Evolutionary conservation across 2,888 invertebrate species (phyloP).

Genomic region (Zhuqinia jingwanae): DNA sequence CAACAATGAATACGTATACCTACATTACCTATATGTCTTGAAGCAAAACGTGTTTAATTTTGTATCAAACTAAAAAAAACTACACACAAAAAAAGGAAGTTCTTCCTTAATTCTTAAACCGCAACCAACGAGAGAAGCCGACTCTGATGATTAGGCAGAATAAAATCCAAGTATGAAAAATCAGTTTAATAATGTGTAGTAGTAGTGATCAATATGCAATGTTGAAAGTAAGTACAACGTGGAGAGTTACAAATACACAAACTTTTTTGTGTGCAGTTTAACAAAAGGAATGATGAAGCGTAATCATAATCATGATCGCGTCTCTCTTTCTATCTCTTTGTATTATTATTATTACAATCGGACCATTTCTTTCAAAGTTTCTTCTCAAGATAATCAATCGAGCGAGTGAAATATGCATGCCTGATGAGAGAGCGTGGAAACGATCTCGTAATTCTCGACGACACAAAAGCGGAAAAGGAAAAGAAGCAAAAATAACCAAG

Average conservation of each 20-base stretch:
- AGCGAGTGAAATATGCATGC: slow-evolving; percentile 71
- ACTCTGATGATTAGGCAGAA: slow-evolving; percentile 51
- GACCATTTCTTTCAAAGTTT: not conserved
- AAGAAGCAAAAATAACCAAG: slow-evolving; percentile 33
- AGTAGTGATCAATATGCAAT: slow-evolving; percentile 47
- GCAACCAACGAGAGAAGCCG: slow-evolving; percentile 38
- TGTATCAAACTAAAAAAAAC: slow-evolving; percentile 27
- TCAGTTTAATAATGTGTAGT: too few species aligned
- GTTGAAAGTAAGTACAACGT: too few species aligned
- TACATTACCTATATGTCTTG: slow-evolving; percentile 36
- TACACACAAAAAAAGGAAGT: slow-evolving; percentile 37
- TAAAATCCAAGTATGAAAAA: not conserved
- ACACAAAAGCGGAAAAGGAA: slow-evolving; percentile 40
- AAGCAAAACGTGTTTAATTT: slow-evolving; percentile 59
- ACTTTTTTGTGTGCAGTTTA: too few species aligned
- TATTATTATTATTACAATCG: too few species aligned
- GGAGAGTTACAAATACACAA: too few species aligned
- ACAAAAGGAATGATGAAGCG: slow-evolving; percentile 45
- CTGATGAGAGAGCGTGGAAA: slow-evolving; percentile 73
- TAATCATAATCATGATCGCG: slow-evolving; percentile 29
- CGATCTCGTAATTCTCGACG: slow-evolving; percentile 42
- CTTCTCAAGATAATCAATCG: not conserved
- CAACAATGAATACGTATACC: too few species aligned
- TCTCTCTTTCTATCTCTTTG: too few species aligned
- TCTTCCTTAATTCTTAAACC: slow-evolving; percentile 46